phyloP scores from a whole-genome alignment of 2,113 vertebrate genomes.

The Sus scrofa region T2T-Sscrofa CM000826.6:43353001-43353500 shows the following conservation, averaged over 20 bases:
- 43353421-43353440: too few species aligned
- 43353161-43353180: neutral
- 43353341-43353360: too few species aligned
- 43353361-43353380: too few species aligned
- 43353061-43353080: neutral
- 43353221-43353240: neutral
- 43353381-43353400: too few species aligned
- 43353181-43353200: neutral
- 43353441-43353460: too few species aligned
- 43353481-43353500: too few species aligned
- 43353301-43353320: neutral
- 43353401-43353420: too few species aligned
- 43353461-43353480: too few species aligned
- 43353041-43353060: rapidly evolving
- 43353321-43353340: too few species aligned
- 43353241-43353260: neutral
- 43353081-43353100: too few species aligned
- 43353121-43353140: neutral
- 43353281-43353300: neutral
- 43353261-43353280: neutral
- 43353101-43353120: neutral
- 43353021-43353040: neutral
- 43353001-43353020: neutral
- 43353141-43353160: neutral
- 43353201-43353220: neutral